These are phyloP conservation scores for Gallinago stenura DNA, from an alignment of 2,797 vertebrate species.

Conservation along the genomic window DNA sequence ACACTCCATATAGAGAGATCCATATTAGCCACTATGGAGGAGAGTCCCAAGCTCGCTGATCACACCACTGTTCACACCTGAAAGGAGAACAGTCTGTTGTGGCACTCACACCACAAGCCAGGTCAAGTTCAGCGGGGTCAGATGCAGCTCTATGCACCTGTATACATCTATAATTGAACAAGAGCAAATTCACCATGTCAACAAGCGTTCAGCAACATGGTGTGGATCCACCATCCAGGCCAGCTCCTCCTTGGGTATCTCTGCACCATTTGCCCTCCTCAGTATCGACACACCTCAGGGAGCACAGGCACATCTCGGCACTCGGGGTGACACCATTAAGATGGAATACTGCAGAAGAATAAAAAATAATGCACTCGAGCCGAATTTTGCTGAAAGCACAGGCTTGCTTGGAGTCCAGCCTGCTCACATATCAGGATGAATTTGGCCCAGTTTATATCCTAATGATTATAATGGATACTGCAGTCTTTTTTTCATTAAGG, in stretches of 20 bases:
- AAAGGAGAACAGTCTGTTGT: rapidly evolving
- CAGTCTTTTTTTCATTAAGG: constrained; percentile 59
- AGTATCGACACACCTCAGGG: rapidly evolving
- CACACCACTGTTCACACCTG: not conserved
- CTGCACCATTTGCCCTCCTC: not conserved
- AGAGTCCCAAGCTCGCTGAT: not conserved
- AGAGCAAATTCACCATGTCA: not conserved
- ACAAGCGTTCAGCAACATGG: rapidly evolving
- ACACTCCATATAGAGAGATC: not conserved
- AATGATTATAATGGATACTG: constrained; percentile 60
- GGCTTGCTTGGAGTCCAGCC: not conserved
- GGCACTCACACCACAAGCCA: not conserved
- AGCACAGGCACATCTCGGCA: not conserved
- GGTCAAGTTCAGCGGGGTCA: not conserved
- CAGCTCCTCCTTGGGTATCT: not conserved
- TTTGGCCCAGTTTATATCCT: constrained; percentile 30
- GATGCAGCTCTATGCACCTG: not conserved
- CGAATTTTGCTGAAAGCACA: constrained; percentile 27
- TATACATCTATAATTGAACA: rapidly evolving
- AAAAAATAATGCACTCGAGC: not conserved
- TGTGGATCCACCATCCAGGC: not conserved
- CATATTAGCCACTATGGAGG: not conserved
- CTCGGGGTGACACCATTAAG: not conserved
- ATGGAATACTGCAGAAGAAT: not conserved
- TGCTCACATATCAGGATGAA: not conserved